A percentile compares a stretch with the other conserved stretches of the same genome.
phyloP scores from a whole-genome alignment of 2,888 invertebrate species.

The Apamea epomidion region DNA sequence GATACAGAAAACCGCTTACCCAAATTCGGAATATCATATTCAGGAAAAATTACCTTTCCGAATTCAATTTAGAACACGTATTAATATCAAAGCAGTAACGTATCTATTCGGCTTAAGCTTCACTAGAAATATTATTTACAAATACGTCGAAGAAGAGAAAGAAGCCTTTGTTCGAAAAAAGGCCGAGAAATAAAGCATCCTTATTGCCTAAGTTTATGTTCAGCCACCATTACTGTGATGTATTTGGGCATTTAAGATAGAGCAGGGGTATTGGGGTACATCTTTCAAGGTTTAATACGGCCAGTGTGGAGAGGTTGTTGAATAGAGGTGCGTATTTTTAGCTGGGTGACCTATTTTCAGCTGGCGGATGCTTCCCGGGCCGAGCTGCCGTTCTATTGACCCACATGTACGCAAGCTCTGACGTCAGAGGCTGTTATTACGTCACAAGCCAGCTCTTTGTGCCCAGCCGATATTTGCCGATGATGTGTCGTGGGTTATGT shows the following conservation, averaged over 20 bases:
- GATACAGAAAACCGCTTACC: slow-evolving; percentile 54
- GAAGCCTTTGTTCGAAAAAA: slow-evolving; percentile 66
- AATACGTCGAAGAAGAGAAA: slow-evolving; percentile 56
- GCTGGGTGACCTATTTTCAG: slow-evolving; percentile 84
- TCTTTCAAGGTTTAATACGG: slow-evolving; percentile 57
- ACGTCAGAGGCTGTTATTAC: slow-evolving; percentile 84
- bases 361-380: slow-evolving; percentile 83
- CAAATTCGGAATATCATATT: slow-evolving; percentile 47
- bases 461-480: slow-evolving; percentile 67
- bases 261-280: slow-evolving; percentile 56
- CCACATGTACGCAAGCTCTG: slow-evolving; percentile 87
- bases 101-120: slow-evolving; percentile 51
- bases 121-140: slow-evolving; percentile 67
- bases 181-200: slow-evolving; percentile 70
- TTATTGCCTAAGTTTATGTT: slow-evolving; percentile 72
- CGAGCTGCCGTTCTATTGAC: slow-evolving; percentile 85
- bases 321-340: slow-evolving; percentile 81
- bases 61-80: slow-evolving; percentile 60
- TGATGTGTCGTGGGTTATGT: slow-evolving; percentile 58
- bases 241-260: slow-evolving; percentile 66
- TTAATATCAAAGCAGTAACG: slow-evolving; percentile 56
- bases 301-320: slow-evolving; percentile 64
- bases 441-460: slow-evolving; percentile 82
- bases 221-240: slow-evolving; percentile 66
- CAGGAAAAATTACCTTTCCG: slow-evolving; percentile 50